These are phyloP conservation scores for Paramormyrops kingsleyae DNA, from an alignment of 2,113 vertebrate species.

Conservation along the genomic window DNA sequence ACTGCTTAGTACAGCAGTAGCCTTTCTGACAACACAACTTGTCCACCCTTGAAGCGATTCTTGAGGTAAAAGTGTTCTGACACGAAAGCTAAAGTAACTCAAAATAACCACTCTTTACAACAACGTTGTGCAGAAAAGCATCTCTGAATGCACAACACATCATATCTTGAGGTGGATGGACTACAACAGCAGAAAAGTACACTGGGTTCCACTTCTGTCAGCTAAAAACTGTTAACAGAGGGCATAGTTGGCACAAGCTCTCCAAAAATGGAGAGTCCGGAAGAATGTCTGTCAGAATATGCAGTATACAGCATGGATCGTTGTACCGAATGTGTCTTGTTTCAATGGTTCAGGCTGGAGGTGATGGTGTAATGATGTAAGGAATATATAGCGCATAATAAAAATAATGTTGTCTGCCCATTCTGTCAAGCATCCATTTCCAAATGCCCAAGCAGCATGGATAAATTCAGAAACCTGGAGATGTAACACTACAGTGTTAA, in stretches of 20 bases:
- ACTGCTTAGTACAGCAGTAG: background rate
- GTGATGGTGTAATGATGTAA: background rate
- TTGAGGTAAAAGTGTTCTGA: background rate
- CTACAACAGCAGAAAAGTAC: background rate
- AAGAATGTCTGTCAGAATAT: background rate
- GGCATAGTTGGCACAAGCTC: background rate
- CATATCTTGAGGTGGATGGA: background rate
- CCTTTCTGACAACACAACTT: background rate
- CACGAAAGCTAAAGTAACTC: background rate
- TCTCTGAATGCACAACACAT: background rate
- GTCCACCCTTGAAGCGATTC: background rate
- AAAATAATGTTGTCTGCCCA: background rate
- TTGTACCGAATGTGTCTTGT: background rate
- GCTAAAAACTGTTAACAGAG: background rate
- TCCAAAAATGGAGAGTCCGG: background rate
- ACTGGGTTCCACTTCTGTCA: background rate
- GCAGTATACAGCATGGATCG: background rate
- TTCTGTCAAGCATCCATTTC: background rate
- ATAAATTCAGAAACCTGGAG: background rate
- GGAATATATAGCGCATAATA: background rate
- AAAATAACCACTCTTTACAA: background rate
- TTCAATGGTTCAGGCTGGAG: background rate
- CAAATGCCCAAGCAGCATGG: background rate
- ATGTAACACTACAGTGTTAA: background rate
- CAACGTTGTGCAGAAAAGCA: background rate